Conservation (phyloP, 2,797 vertebrate species). For the Bufotes viridis region DNA sequence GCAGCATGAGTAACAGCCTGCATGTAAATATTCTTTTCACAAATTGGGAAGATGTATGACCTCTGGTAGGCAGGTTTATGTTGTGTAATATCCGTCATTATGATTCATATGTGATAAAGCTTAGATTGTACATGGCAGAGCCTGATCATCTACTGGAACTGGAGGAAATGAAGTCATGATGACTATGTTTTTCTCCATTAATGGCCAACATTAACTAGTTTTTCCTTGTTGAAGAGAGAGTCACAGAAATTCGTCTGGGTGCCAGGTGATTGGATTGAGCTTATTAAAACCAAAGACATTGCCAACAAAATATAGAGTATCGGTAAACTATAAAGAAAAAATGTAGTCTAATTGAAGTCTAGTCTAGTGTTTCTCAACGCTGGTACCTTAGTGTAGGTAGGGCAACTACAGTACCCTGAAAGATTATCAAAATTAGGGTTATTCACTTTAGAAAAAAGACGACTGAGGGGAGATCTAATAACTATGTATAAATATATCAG, state of each 20-base stretch:
- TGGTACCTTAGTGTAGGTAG: neutral
- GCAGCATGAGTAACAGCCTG: neutral
- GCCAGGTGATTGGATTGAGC: neutral
- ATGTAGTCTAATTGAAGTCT: neutral
- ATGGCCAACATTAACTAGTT: neutral
- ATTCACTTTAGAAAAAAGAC: too few relatives aligned
- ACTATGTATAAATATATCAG: too few relatives aligned
- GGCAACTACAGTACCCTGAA: too few relatives aligned
- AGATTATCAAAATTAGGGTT: too few relatives aligned
- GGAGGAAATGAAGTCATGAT: slow-evolving; percentile 12
- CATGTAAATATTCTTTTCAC: neutral
- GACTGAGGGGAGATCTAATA: too few relatives aligned
- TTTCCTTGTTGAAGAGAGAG: neutral
- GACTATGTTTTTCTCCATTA: slow-evolving; percentile 1
- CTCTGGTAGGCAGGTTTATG: neutral
- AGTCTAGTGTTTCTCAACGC: neutral
- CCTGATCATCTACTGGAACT: neutral
- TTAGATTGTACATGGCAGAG: neutral
- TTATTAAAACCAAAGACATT: neutral
- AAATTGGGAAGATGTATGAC: neutral
- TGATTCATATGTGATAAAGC: neutral
- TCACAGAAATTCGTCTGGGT: neutral
- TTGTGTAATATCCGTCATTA: neutral
- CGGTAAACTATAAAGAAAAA: neutral
- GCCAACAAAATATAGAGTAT: neutral